A percentile compares a stretch with the other conserved stretches of the same genome.
Evolutionary conservation across 2,797 vertebrate genomes (phyloP).

Genomic region (Oceanodroma leucorhoa): DNA sequence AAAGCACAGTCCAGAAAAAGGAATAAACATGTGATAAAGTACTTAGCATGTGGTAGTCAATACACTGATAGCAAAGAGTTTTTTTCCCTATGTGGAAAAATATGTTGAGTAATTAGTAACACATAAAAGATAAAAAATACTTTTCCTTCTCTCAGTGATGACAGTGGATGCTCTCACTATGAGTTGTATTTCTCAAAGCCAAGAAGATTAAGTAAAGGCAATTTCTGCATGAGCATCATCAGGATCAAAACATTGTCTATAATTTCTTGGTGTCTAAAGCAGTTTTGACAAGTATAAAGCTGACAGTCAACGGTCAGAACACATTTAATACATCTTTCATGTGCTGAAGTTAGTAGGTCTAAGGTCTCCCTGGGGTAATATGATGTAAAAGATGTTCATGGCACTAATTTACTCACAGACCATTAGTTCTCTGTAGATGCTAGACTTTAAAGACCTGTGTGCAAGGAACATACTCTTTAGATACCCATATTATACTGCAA

Average conservation of each 20-base stretch:
- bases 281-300: constrained; percentile 42
- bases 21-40: background rate
- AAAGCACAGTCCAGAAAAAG: background rate
- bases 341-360: constrained; percentile 24
- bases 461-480: background rate
- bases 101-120: background rate
- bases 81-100: background rate
- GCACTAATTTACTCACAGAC: constrained; percentile 54
- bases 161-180: background rate
- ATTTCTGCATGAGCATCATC: background rate
- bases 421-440: constrained; percentile 42
- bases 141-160: background rate
- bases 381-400: constrained; percentile 45
- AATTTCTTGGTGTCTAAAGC: constrained; percentile 11
- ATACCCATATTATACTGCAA: background rate
- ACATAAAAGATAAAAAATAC: background rate
- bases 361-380: constrained; percentile 31
- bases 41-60: background rate
- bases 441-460: constrained; percentile 23
- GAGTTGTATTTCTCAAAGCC: background rate
- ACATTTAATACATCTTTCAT: constrained; percentile 49
- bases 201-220: background rate
- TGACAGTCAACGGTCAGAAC: constrained; percentile 61
- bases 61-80: background rate
- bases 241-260: background rate